Evolutionary conservation across 2,888 invertebrate genomes (phyloP).

Genomic region (Dynastes hyllus): DNA sequence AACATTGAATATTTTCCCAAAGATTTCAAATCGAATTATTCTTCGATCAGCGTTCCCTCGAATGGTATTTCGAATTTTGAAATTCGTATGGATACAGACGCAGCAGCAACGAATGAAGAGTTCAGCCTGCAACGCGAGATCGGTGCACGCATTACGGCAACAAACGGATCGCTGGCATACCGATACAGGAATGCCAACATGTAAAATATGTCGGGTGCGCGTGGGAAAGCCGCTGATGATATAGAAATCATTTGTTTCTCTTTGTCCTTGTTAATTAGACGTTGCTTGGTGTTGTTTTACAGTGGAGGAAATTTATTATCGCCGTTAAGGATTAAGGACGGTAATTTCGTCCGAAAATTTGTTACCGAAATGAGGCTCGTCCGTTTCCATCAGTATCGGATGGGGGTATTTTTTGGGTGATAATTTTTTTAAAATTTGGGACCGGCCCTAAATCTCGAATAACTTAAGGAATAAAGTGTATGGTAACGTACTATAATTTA

Average conservation of each 20-base stretch:
- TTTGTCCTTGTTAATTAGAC: conserved; percentile 56
- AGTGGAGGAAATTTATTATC: conserved; percentile 41
- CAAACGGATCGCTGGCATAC: conserved; percentile 59
- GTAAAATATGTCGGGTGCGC: conserved; percentile 64
- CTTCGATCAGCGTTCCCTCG: conserved; percentile 35
- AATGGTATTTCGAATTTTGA: conserved; percentile 58
- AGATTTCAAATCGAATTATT: conserved; percentile 51
- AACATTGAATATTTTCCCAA: conserved; percentile 48
- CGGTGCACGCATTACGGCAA: neutral
- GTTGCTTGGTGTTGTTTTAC: conserved; percentile 45
- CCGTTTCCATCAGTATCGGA: conserved; percentile 16
- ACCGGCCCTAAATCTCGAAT: conserved; percentile 43
- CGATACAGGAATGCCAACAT: conserved; percentile 64
- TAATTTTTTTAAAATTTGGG: conserved; percentile 46
- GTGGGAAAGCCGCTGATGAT: conserved; percentile 65
- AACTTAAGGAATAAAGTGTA: conserved; percentile 16
- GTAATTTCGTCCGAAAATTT: conserved; percentile 43
- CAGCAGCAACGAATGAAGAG: conserved; percentile 19
- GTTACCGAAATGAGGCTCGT: conserved; percentile 35
- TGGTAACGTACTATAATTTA: conserved; percentile 17
- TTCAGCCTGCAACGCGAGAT: neutral
- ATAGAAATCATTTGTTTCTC: conserved; percentile 62
- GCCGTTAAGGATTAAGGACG: conserved; percentile 47
- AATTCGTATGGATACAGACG: conserved; percentile 42
- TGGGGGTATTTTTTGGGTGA: conserved; percentile 37